These are phyloP conservation scores for Acanthisitta chloris DNA, from an alignment of 2,113 vertebrate species.

Conservation along the genomic window DNA sequence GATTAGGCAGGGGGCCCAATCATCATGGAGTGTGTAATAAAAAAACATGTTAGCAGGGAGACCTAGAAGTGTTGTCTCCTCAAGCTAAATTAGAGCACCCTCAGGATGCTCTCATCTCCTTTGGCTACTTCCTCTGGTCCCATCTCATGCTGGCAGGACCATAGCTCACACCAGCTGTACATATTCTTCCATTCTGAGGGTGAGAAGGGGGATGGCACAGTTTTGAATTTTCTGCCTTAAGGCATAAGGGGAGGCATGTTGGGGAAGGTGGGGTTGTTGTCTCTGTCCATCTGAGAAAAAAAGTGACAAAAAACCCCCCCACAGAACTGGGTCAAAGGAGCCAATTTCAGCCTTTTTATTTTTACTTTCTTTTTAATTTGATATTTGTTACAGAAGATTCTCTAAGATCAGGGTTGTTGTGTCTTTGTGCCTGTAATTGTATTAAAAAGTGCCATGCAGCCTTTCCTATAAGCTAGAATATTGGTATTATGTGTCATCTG, in stretches of 20 bases:
- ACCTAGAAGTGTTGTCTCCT: neutral
- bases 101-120: neutral
- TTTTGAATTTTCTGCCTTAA: neutral
- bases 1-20: neutral
- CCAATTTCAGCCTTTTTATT: neutral
- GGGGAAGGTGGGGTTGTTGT: neutral
- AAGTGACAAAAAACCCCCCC: neutral
- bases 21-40: neutral
- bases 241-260: accelerated
- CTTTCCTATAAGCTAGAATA: slow-evolving; percentile 9
- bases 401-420: neutral
- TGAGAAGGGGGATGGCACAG: accelerated
- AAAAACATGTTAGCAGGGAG: neutral
- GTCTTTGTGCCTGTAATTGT: neutral
- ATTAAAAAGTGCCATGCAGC: neutral
- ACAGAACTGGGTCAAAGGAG: neutral
- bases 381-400: slow-evolving; percentile 7
- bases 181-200: neutral
- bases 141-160: neutral
- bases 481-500: slow-evolving; percentile 56
- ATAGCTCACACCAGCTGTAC: neutral
- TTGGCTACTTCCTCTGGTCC: neutral
- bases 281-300: neutral
- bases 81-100: neutral
- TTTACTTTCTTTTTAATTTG: neutral